Percentiles rank a stretch among this genome's conserved stretches.
Evolutionary conservation across 2,888 invertebrate genomes (phyloP).

Genomic region (Drosophila greeni): DNA sequence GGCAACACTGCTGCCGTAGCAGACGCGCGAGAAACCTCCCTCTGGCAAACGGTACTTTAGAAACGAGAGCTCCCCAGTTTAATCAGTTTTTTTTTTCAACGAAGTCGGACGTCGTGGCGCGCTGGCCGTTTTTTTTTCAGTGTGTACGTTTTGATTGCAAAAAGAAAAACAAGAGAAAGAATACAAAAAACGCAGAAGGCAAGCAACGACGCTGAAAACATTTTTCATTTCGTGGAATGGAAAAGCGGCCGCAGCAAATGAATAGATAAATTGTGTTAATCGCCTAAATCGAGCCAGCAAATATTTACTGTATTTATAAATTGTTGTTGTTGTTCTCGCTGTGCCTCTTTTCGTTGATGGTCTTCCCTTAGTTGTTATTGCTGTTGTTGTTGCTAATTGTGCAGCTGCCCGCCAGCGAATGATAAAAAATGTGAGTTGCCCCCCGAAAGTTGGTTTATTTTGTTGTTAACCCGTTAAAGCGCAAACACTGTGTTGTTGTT

Average conservation of each 20-base stretch:
- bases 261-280: conserved; percentile 46
- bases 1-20: too few relatives aligned
- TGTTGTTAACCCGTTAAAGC: conserved; percentile 3
- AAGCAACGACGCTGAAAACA: conserved; percentile 46
- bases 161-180: conserved; percentile 47
- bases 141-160: conserved; percentile 63
- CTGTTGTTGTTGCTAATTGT: conserved; percentile 51
- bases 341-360: conserved; percentile 20
- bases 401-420: conserved; percentile 35
- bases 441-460: conserved; percentile 9
- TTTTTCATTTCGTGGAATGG: conserved; percentile 52
- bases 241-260: conserved; percentile 34
- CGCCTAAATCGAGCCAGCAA: conserved; percentile 28
- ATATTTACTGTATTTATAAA: conserved; percentile 38
- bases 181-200: conserved; percentile 33
- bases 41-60: too few relatives aligned
- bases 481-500: not conserved
- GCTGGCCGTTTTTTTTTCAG: conserved; percentile 40
- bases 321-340: conserved; percentile 31
- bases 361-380: conserved; percentile 7
- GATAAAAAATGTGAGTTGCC: conserved; percentile 37
- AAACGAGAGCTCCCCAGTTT: too few relatives aligned
- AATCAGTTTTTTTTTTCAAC: not conserved
- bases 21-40: too few relatives aligned
- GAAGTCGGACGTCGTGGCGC: conserved; percentile 50